phyloP scores from a whole-genome alignment of 2,113 vertebrate genomes.

The Hypocryptadius cinnamomeus region DNA sequence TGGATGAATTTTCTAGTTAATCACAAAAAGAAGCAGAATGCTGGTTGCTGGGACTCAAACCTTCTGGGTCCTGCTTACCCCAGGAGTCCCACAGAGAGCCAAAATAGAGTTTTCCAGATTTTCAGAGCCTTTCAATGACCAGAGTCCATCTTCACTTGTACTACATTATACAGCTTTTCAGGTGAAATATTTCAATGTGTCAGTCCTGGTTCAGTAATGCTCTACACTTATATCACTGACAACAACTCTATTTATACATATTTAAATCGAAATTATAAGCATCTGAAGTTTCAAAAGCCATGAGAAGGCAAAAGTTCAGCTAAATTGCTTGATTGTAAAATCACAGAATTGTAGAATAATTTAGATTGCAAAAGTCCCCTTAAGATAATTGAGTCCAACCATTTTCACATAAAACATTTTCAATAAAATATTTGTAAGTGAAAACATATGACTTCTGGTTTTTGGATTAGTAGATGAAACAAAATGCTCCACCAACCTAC shows the following conservation, averaged over 20 bases:
- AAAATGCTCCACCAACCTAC: slow-evolving; percentile 6
- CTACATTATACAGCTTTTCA: not conserved
- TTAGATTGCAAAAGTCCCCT: not conserved
- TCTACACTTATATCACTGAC: not conserved
- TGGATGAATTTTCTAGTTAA: not conserved
- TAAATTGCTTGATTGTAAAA: slow-evolving; percentile 6
- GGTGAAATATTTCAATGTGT: slow-evolving; percentile 27
- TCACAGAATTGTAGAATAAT: not conserved
- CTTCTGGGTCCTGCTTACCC: not conserved
- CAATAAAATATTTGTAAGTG: slow-evolving; percentile 48
- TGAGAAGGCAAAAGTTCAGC: not conserved
- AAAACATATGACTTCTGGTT: slow-evolving; percentile 50
- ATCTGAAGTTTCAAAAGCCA: slow-evolving; percentile 10
- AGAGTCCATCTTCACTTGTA: not conserved
- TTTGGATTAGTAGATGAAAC: not conserved
- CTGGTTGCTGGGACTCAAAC: not conserved
- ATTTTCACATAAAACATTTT: not conserved
- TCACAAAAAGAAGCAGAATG: not conserved
- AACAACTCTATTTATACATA: not conserved
- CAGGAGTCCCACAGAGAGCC: not conserved
- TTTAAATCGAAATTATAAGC: slow-evolving; percentile 15
- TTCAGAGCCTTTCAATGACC: not conserved
- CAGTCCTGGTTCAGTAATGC: not conserved
- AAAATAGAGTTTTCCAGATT: not conserved
- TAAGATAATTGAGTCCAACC: not conserved